phyloP scores from a whole-genome alignment of 2,797 vertebrate genomes.

The Esox masquinongy region DNA sequence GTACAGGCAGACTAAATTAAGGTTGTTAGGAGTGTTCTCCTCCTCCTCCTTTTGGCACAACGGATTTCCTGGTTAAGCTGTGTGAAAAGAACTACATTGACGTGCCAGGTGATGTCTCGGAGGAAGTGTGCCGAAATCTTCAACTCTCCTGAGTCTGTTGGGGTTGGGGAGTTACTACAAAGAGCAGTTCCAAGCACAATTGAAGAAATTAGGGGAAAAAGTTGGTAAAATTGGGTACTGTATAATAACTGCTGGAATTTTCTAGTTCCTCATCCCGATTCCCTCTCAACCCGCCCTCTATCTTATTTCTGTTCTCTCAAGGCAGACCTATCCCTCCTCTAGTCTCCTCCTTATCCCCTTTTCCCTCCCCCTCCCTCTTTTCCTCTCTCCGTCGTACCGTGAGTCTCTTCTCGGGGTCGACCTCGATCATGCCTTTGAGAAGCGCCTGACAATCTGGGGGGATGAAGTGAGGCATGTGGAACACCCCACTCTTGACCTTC shows the following conservation, averaged over 20 bases:
- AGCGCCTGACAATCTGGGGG: constrained; percentile 89
- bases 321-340: background rate
- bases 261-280: background rate
- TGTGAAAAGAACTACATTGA: too few relatives aligned
- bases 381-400: constrained; percentile 70
- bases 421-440: constrained; percentile 90
- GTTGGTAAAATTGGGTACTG: background rate
- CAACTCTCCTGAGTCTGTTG: too few relatives aligned
- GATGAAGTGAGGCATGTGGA: constrained; percentile 95
- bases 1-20: too few relatives aligned
- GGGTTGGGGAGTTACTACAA: too few relatives aligned
- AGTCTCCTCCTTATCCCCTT: background rate
- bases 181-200: too few relatives aligned
- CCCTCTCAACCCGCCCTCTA: background rate
- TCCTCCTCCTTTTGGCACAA: too few relatives aligned
- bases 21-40: too few relatives aligned
- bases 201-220: too few relatives aligned
- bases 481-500: constrained; percentile 92
- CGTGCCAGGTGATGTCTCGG: too few relatives aligned
- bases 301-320: background rate
- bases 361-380: background rate
- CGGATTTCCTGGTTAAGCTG: too few relatives aligned
- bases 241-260: background rate
- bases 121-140: too few relatives aligned
- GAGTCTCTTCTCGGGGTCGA: constrained; percentile 89